A percentile compares a stretch with the other conserved stretches of the same genome.
Evolutionary conservation across 2,797 vertebrate genomes (phyloP).

Genomic region (Adelosebastes latens): DNA sequence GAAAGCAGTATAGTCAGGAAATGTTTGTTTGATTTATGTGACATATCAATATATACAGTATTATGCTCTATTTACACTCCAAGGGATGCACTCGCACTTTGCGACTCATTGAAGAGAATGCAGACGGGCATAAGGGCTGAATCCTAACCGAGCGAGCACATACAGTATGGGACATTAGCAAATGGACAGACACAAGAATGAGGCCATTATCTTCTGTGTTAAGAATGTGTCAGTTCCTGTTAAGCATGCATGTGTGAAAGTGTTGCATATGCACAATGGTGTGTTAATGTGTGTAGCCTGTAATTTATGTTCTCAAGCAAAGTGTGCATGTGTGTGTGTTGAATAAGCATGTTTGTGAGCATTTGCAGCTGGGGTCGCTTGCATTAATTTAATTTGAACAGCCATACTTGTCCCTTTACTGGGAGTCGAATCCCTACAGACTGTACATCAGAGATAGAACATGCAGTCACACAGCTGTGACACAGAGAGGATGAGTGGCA

Average conservation of each 20-base stretch:
- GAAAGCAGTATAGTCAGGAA: background rate
- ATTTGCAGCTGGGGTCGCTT: constrained; percentile 45
- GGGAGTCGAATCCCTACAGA: constrained; percentile 31
- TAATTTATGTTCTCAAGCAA: constrained; percentile 1
- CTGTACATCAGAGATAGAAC: constrained; percentile 1
- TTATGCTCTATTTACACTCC: constrained; percentile 11
- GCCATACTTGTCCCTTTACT: constrained; percentile 16
- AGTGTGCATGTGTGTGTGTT: background rate
- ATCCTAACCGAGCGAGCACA: constrained; percentile 31
- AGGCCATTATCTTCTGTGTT: constrained; percentile 15
- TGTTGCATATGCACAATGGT: background rate
- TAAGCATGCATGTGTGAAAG: constrained; percentile 30
- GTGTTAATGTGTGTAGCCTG: background rate
- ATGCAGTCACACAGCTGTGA: constrained; percentile 43
- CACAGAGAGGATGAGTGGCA: background rate
- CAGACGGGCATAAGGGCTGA: constrained; percentile 10
- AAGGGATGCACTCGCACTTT: constrained; percentile 17
- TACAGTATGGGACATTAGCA: constrained; percentile 44
- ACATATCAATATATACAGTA: too few relatives aligned
- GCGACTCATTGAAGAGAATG: constrained; percentile 28
- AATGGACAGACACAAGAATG: constrained; percentile 30
- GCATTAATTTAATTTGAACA: constrained; percentile 34
- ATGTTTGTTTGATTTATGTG: background rate
- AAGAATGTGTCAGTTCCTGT: constrained; percentile 25
- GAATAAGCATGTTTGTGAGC: background rate